phyloP scores from a whole-genome alignment of 2,888 invertebrate species.

The Rhabditophanes sp. region DNA sequence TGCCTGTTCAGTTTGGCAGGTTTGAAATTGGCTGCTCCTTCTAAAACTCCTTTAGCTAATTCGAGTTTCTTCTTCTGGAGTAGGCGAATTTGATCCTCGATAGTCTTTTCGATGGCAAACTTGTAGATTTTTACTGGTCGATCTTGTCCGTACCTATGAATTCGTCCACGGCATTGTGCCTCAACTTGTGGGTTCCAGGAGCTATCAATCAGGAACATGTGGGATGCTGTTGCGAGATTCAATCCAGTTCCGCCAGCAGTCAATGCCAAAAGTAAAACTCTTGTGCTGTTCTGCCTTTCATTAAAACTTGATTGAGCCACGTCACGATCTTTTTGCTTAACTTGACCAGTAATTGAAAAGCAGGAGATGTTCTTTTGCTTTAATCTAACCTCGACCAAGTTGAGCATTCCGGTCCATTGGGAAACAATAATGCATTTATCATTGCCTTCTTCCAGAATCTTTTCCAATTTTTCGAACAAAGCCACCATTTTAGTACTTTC shows the following conservation, averaged over 20 bases:
- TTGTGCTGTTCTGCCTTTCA: slow-evolving; percentile 51
- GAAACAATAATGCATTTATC: slow-evolving; percentile 68
- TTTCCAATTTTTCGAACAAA: too few species aligned
- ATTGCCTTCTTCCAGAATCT: too few species aligned
- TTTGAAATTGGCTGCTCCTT: too few species aligned
- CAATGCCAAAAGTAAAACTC: slow-evolving; percentile 63
- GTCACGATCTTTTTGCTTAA: slow-evolving; percentile 47
- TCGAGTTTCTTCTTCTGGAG: slow-evolving; percentile 65
- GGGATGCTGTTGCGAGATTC: slow-evolving; percentile 80
- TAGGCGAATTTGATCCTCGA: slow-evolving; percentile 67
- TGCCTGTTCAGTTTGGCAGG: too few species aligned
- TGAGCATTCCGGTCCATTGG: slow-evolving; percentile 72
- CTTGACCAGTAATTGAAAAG: slow-evolving; percentile 60
- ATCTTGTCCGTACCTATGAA: slow-evolving; percentile 73
- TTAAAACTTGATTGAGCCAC: too few species aligned
- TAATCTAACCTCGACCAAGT: slow-evolving; percentile 59
- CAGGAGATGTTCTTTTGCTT: slow-evolving; percentile 37
- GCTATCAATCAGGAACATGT: slow-evolving; percentile 71
- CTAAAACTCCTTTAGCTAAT: slow-evolving; percentile 52
- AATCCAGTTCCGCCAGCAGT: slow-evolving; percentile 86
- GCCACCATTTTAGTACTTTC: too few species aligned
- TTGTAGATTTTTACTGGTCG: slow-evolving; percentile 67
- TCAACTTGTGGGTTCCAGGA: slow-evolving; percentile 94
- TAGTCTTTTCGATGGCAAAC: slow-evolving; percentile 68
- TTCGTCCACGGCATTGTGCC: slow-evolving; percentile 77